Evolutionary conservation across 2,888 invertebrate genomes (phyloP).

Genomic region (Yponomeuta evonymella): DNA sequence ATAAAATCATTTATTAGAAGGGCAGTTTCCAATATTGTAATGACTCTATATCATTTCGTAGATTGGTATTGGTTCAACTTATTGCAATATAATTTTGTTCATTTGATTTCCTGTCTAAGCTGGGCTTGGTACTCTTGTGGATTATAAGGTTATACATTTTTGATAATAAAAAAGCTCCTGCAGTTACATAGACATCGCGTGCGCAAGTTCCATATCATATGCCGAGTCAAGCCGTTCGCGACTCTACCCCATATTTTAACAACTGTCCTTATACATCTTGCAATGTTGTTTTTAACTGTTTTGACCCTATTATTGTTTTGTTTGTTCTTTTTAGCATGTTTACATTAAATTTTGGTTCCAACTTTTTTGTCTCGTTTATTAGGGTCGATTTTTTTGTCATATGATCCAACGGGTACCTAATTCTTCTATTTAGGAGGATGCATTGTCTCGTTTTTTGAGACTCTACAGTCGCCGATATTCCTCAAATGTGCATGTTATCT

Average conservation of each 20-base stretch:
- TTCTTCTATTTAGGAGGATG: not conserved
- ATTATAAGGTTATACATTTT: too few species aligned
- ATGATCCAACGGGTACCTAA: not conserved
- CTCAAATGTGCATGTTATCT: constrained; percentile 17
- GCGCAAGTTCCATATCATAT: constrained; percentile 57
- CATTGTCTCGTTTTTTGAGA: not conserved
- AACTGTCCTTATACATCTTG: constrained; percentile 77
- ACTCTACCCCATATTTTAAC: constrained; percentile 75
- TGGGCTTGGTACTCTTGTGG: too few species aligned
- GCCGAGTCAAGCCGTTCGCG: constrained; percentile 53
- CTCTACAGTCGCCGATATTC: not conserved
- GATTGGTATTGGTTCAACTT: constrained; percentile 25
- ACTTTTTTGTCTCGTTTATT: constrained; percentile 35
- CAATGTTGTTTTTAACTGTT: constrained; percentile 75
- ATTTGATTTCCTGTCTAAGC: not conserved
- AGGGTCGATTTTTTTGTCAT: constrained; percentile 15
- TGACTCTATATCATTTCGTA: constrained; percentile 36
- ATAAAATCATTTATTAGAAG: constrained; percentile 68
- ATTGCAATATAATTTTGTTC: not conserved
- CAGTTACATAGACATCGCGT: constrained; percentile 53
- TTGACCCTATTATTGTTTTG: constrained; percentile 71
- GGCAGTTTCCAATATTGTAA: constrained; percentile 35
- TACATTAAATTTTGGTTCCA: constrained; percentile 67
- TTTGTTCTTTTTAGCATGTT: constrained; percentile 66
- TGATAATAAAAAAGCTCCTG: too few species aligned